Evolutionary conservation across 92 coral and sea anemone genomes (phyloP).

Genomic region (Porites evermanni): DNA sequence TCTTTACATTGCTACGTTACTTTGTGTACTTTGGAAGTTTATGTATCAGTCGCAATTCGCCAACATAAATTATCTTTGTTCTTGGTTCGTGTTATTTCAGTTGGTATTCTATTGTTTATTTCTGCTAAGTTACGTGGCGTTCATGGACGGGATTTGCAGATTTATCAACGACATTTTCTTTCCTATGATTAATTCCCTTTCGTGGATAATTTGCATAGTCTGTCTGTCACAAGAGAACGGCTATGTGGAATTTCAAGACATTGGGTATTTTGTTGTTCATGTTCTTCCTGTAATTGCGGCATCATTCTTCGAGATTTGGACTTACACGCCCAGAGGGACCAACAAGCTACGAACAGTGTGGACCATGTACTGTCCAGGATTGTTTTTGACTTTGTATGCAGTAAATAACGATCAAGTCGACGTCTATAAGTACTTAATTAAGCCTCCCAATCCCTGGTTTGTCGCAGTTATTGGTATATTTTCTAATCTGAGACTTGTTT

Average conservation of each 20-base stretch:
- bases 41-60: conserved; percentile 15
- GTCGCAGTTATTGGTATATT: conserved; percentile 18
- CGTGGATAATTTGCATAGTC: conserved; percentile 32
- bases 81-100: conserved; percentile 40
- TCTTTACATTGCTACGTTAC: conserved; percentile 35
- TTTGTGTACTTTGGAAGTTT: conserved; percentile 37
- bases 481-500: conserved; percentile 28
- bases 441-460: conserved; percentile 16
- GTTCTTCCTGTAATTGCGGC: conserved; percentile 31
- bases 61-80: conserved; percentile 35
- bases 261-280: conserved; percentile 23
- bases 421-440: conserved; percentile 26
- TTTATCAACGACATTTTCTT: conserved; percentile 1
- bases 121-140: conserved; percentile 27
- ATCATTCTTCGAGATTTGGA: conserved; percentile 32
- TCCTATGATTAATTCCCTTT: conserved; percentile 21
- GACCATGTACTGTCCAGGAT: conserved; percentile 32
- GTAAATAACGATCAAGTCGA: conserved; percentile 21
- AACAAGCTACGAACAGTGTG: conserved; percentile 9
- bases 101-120: conserved; percentile 17
- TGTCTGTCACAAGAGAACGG: conserved; percentile 18
- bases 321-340: not conserved
- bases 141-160: conserved; percentile 1
- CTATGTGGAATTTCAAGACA: conserved; percentile 20
- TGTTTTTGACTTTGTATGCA: conserved; percentile 35